Conservation (phyloP, 2,888 invertebrate genomes). For the Mallateleia sp. region DNA sequence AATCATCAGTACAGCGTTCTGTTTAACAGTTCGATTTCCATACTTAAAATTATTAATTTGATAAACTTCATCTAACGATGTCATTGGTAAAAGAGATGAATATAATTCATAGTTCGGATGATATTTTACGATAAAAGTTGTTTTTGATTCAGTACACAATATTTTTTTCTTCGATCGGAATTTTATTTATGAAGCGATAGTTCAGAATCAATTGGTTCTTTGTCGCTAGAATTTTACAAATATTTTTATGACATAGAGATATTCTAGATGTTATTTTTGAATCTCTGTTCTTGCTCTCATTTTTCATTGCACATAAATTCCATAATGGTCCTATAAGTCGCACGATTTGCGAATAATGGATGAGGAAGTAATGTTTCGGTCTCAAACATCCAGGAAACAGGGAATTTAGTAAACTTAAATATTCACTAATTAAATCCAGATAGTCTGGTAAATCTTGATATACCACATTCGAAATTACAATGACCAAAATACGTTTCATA, state of each 20-base stretch:
- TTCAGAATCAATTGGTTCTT: slow-evolving; percentile 62
- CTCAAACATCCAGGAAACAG: slow-evolving; percentile 62
- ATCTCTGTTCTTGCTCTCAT: slow-evolving; percentile 73
- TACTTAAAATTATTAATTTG: too few species aligned
- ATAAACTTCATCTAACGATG: too few species aligned
- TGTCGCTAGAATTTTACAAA: slow-evolving; percentile 72
- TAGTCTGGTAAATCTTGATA: slow-evolving; percentile 43
- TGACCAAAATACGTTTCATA: slow-evolving; percentile 71
- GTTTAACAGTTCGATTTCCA: too few species aligned
- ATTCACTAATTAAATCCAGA: slow-evolving; percentile 65
- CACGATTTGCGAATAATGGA: slow-evolving; percentile 70
- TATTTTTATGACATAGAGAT: slow-evolving; percentile 56
- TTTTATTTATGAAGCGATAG: slow-evolving; percentile 25
- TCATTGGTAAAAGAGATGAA: too few species aligned
- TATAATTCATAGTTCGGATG: too few species aligned
- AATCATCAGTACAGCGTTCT: background rate
- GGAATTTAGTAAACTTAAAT: slow-evolving; percentile 36
- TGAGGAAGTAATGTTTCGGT: slow-evolving; percentile 75
- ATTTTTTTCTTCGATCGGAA: background rate
- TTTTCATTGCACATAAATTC: slow-evolving; percentile 62
- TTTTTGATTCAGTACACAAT: background rate
- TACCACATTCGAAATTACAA: slow-evolving; percentile 57
- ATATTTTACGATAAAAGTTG: too few species aligned
- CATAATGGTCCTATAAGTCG: slow-evolving; percentile 59
- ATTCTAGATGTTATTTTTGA: slow-evolving; percentile 60